A percentile compares a stretch with the other conserved stretches of the same genome.
Conservation (phyloP, 2,888 invertebrate genomes). For the Drosophila prostipennis region DNA sequence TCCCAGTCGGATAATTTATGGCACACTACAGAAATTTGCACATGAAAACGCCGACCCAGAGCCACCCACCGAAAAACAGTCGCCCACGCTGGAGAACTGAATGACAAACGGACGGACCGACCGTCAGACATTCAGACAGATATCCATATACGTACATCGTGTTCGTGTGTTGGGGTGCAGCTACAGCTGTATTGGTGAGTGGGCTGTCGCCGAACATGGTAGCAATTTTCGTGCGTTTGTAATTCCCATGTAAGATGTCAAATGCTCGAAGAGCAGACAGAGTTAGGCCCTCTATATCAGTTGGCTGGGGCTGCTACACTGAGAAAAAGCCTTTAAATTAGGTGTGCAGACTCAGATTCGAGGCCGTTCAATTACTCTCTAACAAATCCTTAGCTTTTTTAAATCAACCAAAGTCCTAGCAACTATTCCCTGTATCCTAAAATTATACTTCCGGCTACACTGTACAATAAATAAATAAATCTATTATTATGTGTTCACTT, state of each 20-base stretch:
- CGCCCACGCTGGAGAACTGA: slow-evolving; percentile 38
- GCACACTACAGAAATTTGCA: slow-evolving; percentile 80
- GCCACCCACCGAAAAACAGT: slow-evolving; percentile 16
- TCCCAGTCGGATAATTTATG: slow-evolving; percentile 79
- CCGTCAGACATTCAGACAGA: slow-evolving; percentile 14
- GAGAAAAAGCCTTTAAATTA: neutral
- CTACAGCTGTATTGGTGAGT: slow-evolving; percentile 29
- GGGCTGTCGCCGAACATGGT: slow-evolving; percentile 68
- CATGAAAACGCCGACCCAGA: slow-evolving; percentile 65
- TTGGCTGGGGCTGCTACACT: slow-evolving; percentile 21
- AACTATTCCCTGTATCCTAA: no score
- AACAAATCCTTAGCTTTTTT: no score
- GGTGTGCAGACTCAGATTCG: no score
- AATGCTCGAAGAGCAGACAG: slow-evolving; percentile 61
- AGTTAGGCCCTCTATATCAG: slow-evolving; percentile 50
- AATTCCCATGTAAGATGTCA: slow-evolving; percentile 79
- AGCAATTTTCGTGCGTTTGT: slow-evolving; percentile 77
- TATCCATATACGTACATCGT: slow-evolving; percentile 18
- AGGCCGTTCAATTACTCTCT: no score
- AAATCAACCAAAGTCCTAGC: no score
- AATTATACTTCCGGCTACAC: no score
- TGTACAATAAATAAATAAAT: no score
- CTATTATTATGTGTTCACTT: no score
- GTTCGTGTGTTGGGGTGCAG: slow-evolving; percentile 18
- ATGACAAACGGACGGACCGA: slow-evolving; percentile 21